A percentile compares a stretch with the other conserved stretches of the same genome.
These are phyloP conservation scores for Hemiscyllium ocellatum DNA, from an alignment of 2,113 vertebrate genomes.

Conservation along the genomic window DNA sequence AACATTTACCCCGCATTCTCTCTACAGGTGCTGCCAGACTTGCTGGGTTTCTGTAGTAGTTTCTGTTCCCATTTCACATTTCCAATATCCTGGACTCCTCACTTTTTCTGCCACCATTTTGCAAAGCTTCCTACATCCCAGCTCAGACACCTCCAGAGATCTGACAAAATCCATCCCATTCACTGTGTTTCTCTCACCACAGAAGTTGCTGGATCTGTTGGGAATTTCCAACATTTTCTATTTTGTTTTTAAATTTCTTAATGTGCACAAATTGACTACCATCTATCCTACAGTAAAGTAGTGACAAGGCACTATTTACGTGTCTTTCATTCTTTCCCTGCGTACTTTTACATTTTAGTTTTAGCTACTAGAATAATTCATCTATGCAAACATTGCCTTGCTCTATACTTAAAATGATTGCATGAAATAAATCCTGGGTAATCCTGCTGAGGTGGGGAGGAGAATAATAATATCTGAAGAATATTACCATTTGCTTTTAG, in stretches of 20 bases:
- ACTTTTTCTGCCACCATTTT: not conserved
- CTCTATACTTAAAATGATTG: not conserved
- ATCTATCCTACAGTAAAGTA: not conserved
- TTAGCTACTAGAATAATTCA: not conserved
- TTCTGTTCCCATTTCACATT: too few relatives aligned
- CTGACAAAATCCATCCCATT: too few relatives aligned
- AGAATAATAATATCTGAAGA: not conserved
- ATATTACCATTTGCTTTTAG: conserved; percentile 6
- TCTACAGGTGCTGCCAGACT: too few relatives aligned
- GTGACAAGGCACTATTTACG: not conserved
- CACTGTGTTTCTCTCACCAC: too few relatives aligned
- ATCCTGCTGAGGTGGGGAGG: not conserved
- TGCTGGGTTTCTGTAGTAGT: too few relatives aligned
- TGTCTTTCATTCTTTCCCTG: not conserved
- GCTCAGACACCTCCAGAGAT: too few relatives aligned
- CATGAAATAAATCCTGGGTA: not conserved
- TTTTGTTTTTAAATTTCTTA: not conserved
- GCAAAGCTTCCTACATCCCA: not conserved
- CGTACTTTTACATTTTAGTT: not conserved
- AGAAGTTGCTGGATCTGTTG: too few relatives aligned
- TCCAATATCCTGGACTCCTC: not conserved
- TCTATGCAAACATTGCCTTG: not conserved
- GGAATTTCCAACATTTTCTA: not conserved
- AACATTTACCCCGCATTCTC: too few relatives aligned
- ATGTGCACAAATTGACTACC: not conserved